Conservation (phyloP, 2,888 invertebrate species). For the Tyria jacobaeae region DNA sequence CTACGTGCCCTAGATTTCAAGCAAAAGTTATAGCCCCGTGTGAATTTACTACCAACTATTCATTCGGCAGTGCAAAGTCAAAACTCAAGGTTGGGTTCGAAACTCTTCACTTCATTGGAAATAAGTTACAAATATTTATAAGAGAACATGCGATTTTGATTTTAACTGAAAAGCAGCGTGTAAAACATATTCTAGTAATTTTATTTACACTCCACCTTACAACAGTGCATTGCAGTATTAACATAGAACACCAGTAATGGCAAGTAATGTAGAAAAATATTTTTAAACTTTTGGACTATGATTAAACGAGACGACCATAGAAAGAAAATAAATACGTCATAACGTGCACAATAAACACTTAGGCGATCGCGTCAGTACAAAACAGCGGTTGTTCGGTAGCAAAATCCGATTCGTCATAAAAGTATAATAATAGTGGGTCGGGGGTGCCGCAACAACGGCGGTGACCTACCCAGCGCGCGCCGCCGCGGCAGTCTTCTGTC, state of each 20-base stretch:
- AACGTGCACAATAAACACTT: conserved; percentile 57
- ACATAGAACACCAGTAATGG: conserved; percentile 2
- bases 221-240: too few species aligned
- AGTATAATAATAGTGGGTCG: conserved; percentile 86
- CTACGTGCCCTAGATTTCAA: conserved; percentile 63
- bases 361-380: conserved; percentile 66
- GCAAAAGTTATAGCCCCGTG: conserved; percentile 55
- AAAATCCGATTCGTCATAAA: conserved; percentile 86
- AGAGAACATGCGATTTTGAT: conserved; percentile 16
- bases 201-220: too few species aligned
- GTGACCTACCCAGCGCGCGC: conserved; percentile 82
- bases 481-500: conserved; percentile 85
- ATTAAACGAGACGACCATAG: conserved; percentile 26
- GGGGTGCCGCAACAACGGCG: conserved; percentile 83
- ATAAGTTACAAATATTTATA: conserved; percentile 35
- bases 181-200: too few species aligned
- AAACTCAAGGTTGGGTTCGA: conserved; percentile 52
- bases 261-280: not conserved
- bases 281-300: conserved; percentile 19
- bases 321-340: conserved; percentile 40
- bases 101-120: conserved; percentile 49
- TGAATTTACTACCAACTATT: conserved; percentile 58
- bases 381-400: conserved; percentile 73
- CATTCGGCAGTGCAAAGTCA: conserved; percentile 57
- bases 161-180: too few species aligned